Conservation (phyloP, 2,888 invertebrate species). For the Drosophila neutralis region DNA sequence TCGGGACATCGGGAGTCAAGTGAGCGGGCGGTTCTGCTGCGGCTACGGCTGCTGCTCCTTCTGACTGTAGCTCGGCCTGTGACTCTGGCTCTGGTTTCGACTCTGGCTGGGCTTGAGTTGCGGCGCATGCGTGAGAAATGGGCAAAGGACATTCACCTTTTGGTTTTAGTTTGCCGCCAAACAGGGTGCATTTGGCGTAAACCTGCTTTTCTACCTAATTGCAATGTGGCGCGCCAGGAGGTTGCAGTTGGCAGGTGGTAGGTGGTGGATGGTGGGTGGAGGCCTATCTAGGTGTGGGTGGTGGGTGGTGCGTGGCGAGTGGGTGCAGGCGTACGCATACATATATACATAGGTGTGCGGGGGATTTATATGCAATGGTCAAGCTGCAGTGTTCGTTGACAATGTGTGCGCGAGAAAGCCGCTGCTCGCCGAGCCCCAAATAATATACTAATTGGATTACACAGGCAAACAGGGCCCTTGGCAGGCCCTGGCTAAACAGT, state of each 20-base stretch:
- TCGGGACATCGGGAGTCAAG: conserved; percentile 17
- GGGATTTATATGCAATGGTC: conserved; percentile 21
- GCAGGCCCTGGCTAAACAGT: conserved; percentile 13
- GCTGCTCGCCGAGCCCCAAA: conserved; percentile 14
- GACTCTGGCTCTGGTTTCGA: conserved; percentile 5
- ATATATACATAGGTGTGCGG: not conserved
- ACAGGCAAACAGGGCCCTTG: conserved; percentile 7
- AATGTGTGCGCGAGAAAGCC: not conserved
- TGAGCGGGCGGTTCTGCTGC: conserved; percentile 14
- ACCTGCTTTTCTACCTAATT: conserved; percentile 68
- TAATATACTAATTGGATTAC: conserved; percentile 61
- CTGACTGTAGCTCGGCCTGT: conserved; percentile 2
- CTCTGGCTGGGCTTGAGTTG: conserved; percentile 17
- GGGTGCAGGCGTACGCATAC: not conserved
- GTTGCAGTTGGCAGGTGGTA: not conserved
- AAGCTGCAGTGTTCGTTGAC: conserved; percentile 8
- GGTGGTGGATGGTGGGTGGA: not conserved
- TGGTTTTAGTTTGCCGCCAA: conserved; percentile 70
- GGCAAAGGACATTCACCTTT: conserved; percentile 75
- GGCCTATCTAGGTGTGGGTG: not conserved
- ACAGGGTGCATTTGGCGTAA: conserved; percentile 73
- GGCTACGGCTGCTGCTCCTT: conserved; percentile 18
- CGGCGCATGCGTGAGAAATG: conserved; percentile 64
- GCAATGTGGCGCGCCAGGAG: conserved; percentile 55
- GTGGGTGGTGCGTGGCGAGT: conserved; percentile 2